phyloP scores from a whole-genome alignment of 1,140 invertebrate genomes.

The Tachypleus tridentatus region DNA sequence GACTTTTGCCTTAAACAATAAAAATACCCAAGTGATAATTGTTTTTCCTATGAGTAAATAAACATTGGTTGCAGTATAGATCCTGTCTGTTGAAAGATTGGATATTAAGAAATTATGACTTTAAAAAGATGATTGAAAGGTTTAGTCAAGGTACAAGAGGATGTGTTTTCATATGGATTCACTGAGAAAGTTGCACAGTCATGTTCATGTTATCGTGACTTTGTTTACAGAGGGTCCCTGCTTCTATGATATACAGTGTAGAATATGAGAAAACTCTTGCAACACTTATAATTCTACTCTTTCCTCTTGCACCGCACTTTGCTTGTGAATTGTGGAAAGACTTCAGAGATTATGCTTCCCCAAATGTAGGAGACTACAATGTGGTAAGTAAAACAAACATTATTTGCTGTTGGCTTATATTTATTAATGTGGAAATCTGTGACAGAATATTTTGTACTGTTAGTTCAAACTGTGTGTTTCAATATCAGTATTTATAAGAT shows the following conservation, averaged over 20 bases:
- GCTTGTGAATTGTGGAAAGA: conserved; percentile 78
- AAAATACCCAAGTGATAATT: too few relatives aligned
- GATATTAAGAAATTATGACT: not conserved
- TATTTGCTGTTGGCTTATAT: too few relatives aligned
- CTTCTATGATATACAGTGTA: conserved; percentile 43
- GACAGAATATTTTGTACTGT: not conserved
- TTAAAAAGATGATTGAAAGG: conserved; percentile 2
- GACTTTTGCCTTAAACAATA: too few relatives aligned
- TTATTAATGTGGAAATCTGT: too few relatives aligned
- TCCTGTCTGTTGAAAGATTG: not conserved
- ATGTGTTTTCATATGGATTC: conserved; percentile 5
- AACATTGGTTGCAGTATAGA: too few relatives aligned
- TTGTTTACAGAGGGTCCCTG: conserved; percentile 24
- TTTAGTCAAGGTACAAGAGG: not conserved
- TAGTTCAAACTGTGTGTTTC: not conserved
- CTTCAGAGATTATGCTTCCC: conserved; percentile 39
- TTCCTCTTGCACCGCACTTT: conserved; percentile 79
- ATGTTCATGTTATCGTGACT: conserved; percentile 5
- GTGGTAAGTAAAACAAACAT: conserved; percentile 19
- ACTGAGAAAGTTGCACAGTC: conserved; percentile 9
- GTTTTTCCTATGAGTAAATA: too few relatives aligned
- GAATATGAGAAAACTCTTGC: conserved; percentile 32
- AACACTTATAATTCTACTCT: conserved; percentile 65
- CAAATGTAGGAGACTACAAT: conserved; percentile 9
- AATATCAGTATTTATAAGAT: not conserved